Conservation (phyloP, 2,113 vertebrate species). For the Campylorhamphus procurvoides region DNA sequence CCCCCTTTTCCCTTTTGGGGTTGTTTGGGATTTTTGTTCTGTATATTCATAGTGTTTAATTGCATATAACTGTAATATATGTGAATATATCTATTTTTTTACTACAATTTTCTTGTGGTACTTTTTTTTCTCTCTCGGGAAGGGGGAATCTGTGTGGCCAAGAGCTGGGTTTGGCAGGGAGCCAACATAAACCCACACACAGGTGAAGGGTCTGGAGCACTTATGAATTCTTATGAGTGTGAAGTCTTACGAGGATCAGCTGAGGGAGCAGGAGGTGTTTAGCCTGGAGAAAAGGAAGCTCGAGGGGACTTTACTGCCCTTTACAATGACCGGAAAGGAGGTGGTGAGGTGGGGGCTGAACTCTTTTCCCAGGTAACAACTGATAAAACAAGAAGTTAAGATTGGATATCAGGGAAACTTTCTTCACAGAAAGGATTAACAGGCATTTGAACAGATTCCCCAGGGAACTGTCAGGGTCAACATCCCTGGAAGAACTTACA, state of each 20-base stretch:
- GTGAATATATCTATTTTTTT: no score
- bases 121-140: no score
- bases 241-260: accelerated
- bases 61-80: no score
- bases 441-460: neutral
- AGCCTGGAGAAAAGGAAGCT: neutral
- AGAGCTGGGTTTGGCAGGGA: no score
- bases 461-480: neutral
- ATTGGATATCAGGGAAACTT: neutral
- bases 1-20: no score
- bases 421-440: neutral
- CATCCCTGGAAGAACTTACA: neutral
- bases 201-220: neutral
- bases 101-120: no score
- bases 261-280: neutral
- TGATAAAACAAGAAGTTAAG: neutral
- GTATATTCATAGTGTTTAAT: no score
- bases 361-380: neutral
- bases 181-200: no score
- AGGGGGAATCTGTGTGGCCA: no score
- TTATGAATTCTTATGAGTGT: neutral
- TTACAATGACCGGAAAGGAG: neutral
- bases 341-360: accelerated
- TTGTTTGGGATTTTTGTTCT: no score
- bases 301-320: accelerated